A percentile compares a stretch with the other conserved stretches of the same genome.
phyloP scores from a whole-genome alignment of 1,140 invertebrate species.

The Anastatus disparis region DNA sequence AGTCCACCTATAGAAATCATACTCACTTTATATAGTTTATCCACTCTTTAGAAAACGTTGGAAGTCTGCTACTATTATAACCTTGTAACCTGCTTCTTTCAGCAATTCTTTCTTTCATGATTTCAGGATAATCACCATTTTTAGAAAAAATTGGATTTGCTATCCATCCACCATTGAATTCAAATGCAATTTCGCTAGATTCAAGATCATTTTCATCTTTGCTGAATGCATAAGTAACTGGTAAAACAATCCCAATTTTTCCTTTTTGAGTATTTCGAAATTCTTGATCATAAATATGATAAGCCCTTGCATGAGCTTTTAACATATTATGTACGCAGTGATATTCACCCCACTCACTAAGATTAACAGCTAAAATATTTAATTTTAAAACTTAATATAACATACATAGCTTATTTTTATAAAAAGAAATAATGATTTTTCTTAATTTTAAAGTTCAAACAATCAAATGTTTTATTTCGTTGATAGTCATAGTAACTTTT shows the following conservation, averaged over 20 bases:
- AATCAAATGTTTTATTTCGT: too few species aligned
- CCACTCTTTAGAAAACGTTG: constrained; percentile 66
- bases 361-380: neutral
- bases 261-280: constrained; percentile 60
- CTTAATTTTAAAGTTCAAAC: too few species aligned
- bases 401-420: constrained; percentile 50
- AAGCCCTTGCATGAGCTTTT: constrained; percentile 50
- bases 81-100: constrained; percentile 68
- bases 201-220: constrained; percentile 38
- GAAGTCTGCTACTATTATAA: constrained; percentile 63
- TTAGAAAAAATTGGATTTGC: constrained; percentile 71
- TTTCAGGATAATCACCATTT: constrained; percentile 71
- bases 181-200: constrained; percentile 47
- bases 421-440: constrained; percentile 53
- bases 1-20: neutral
- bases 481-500: too few species aligned
- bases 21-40: constrained; percentile 56
- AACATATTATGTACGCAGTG: neutral
- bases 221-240: neutral
- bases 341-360: constrained; percentile 2
- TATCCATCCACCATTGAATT: constrained; percentile 72
- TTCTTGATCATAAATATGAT: constrained; percentile 64
- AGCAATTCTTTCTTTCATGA: constrained; percentile 67
- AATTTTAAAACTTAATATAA: neutral
- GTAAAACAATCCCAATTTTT: neutral